These are phyloP conservation scores for Gavialis gangeticus DNA, from an alignment of 2,113 vertebrate species.

Conservation along the genomic window DNA sequence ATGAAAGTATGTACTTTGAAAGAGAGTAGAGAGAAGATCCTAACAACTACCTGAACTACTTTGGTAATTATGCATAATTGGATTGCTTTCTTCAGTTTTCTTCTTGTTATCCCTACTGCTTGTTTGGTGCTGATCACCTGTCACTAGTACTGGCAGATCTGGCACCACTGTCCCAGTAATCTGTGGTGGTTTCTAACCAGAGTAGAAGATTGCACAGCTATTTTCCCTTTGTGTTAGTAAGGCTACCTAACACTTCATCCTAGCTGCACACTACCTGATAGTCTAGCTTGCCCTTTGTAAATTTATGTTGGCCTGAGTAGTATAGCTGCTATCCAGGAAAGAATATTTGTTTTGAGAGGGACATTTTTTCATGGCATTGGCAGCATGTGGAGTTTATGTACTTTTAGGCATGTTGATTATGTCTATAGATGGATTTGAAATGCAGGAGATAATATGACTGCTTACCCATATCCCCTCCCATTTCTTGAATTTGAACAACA, in stretches of 20 bases:
- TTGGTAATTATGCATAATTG: not conserved
- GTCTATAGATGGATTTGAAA: not conserved
- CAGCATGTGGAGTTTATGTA: not conserved
- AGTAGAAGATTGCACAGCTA: not conserved
- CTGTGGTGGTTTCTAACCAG: not conserved
- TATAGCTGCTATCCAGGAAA: not conserved
- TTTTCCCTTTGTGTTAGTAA: not conserved
- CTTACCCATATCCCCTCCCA: not conserved
- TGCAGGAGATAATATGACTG: not conserved
- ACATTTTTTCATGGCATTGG: not conserved
- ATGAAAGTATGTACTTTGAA: not conserved
- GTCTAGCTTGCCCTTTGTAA: not conserved
- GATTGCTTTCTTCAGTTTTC: not conserved
- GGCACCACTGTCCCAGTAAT: not conserved
- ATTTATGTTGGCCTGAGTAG: not conserved
- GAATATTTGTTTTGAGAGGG: not conserved
- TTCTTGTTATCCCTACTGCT: not conserved
- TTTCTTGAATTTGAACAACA: not conserved
- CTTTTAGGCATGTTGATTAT: not conserved
- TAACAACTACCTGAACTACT: not conserved
- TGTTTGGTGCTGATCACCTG: not conserved
- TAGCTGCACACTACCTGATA: not conserved
- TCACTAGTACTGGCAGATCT: not conserved
- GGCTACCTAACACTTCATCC: fast-evolving
- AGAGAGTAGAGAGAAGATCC: not conserved